phyloP scores from a whole-genome alignment of 2,797 vertebrate species.

The Selene dorsalis region DNA sequence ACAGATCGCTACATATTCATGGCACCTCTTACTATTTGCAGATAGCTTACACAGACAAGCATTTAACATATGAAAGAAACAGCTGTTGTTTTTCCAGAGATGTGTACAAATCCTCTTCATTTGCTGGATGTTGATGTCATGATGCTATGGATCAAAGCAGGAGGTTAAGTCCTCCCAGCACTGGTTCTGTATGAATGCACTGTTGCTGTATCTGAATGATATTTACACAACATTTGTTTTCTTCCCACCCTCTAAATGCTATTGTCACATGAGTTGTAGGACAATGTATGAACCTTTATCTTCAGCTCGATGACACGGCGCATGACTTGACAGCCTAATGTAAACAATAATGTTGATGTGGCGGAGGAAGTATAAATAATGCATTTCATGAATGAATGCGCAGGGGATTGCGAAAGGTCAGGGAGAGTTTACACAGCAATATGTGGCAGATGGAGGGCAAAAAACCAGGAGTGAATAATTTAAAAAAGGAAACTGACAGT shows the following conservation, averaged over 20 bases:
- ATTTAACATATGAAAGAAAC: conserved; percentile 50
- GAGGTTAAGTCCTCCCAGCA: conserved; percentile 28
- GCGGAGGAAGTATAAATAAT: conserved; percentile 75
- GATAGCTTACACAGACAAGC: conserved; percentile 30
- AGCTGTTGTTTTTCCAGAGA: conserved; percentile 62
- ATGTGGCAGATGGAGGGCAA: conserved; percentile 75
- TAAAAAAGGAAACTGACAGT: conserved; percentile 67
- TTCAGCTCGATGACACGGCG: conserved; percentile 33
- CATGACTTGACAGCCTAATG: conserved; percentile 69
- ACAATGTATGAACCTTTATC: conserved; percentile 49
- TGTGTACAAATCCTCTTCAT: conserved; percentile 29
- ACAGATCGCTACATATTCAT: conserved; percentile 23
- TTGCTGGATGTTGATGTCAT: conserved; percentile 27
- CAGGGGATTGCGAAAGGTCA: conserved; percentile 76
- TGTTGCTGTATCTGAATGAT: conserved; percentile 34
- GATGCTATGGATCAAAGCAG: conserved; percentile 40
- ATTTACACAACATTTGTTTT: conserved; percentile 40
- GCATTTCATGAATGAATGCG: conserved; percentile 75
- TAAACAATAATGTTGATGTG: conserved; percentile 77
- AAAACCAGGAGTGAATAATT: conserved; percentile 75
- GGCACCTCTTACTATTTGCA: conserved; percentile 51
- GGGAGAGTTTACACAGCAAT: conserved; percentile 78
- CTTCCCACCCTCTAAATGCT: conserved; percentile 34
- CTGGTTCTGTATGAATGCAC: conserved; percentile 2
- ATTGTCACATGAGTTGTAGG: conserved; percentile 25